Base-by-base conservation (phyloP, 1,140 invertebrate species). In the Harlomillsia oculata region DNA sequence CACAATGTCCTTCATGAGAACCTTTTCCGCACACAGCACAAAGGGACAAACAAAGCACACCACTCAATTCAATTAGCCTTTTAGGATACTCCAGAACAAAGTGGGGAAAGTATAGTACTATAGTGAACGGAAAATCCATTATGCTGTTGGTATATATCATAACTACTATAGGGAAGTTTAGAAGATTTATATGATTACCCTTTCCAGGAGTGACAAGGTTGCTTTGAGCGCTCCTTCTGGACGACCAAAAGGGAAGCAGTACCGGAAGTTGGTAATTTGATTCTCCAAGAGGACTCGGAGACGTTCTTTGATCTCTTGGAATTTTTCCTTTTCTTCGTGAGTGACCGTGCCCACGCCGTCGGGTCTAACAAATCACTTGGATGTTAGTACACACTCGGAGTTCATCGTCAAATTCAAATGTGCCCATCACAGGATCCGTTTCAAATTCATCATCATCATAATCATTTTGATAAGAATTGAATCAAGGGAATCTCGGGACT, bases 201-300 rank as follows among this genome's bases (percentile, higher is more conserved):
- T 79, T 77, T 99, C 96, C 49, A 99, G 71, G 28, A 99, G 76
- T 4, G 94, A 96, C 49, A 99, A 72, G 6, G 95, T 97, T 20
- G 92, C 87, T 81, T 97, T 99, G 50, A 99, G 73, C 25, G 93
- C 85, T 34, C 95, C 95, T 75, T 99, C 96, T 18, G 96, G 96
- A 66, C 96, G 78, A 44, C 96, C 96, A 75, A 99, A 99, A 41
- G 96, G 96, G 77, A 98, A 99, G 71, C 91, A 92, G 70, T 89
- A 97, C 75, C 91, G 83, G 75, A 99, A 99, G 78, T 99, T 96
- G 3, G 96, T 99, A 56, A 99, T 97, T 79, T 99, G 96, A 73
- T 95, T 86, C 74, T 99, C 95, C 40, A 99, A 75, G 52, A 98
- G 75, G 64, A 90, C 82, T 68, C 89, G 80, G 49, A 99, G 75